Base-by-base conservation (phyloP, 2,888 invertebrate genomes). In the Drosophila dives region DNA sequence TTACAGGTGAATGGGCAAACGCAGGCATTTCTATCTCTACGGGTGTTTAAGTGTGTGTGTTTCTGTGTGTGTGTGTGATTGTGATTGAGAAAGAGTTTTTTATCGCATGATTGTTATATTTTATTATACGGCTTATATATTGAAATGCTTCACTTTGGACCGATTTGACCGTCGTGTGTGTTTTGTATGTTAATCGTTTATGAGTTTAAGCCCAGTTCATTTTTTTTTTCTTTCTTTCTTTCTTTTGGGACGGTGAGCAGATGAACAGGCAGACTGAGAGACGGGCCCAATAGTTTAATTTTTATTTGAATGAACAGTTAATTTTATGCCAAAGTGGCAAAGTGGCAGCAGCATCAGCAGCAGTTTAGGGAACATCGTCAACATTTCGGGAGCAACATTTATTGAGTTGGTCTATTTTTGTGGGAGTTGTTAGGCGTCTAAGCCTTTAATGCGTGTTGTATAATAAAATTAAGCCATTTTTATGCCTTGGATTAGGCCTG, bases 151-250 rank as follows among this genome's bases (percentile, higher is more conserved):
- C 71, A 86, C 71, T 83, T 89, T 66, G 64, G 62, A 63, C 20
- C 78, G 78, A 78, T 77, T 73, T 68, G 77, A 65, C 74, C 90
- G 66, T 86, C 90, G 85, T 86, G 85, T 86, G 85, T 86, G 85
- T 86, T 86, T 88, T 88, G 86, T 90, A 87, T 90, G 89, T 89
- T 90, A 87, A 90, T 90, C 89, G 87, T 88, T 88, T 90, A 90
- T 83, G 88, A 76, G 83, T 54, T 72, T 80, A 84, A 90, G 90
- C 80, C 69, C 63, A 81, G 80, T 77, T 89, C 83, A 81, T 64
- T 80, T 81, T 78, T 53, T 71, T 68, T 34, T 29, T 26, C 26
- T 34, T 40, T 68, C 32, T 23, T 33, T 29, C 7, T 60, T 56
- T 20, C 45, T 48, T 58, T 53, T 54, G 64, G 33, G 34, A 58